Percentiles rank a stretch among this genome's conserved stretches.
Conservation (phyloP, 2,888 invertebrate genomes). For the Phorcus lineatus region DNA sequence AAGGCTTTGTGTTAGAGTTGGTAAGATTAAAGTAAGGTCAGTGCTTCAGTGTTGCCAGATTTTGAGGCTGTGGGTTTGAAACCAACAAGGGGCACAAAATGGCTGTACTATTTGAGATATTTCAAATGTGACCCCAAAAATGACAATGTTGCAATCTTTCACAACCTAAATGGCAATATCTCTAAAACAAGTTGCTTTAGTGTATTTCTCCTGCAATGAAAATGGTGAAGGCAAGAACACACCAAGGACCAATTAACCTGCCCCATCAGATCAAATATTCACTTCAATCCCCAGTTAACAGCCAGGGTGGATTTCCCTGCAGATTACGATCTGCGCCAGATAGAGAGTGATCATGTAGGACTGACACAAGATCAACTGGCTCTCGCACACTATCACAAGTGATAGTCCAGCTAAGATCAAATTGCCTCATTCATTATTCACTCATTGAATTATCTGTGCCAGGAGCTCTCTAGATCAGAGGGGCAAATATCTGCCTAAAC, state of each 20-base stretch:
- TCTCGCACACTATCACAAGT: not conserved
- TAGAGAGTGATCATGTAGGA: no score
- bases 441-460: constrained; percentile 3
- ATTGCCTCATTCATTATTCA: constrained; percentile 6
- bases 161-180: no score
- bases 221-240: not conserved
- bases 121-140: no score
- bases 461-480: not conserved
- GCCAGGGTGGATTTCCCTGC: not conserved
- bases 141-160: no score
- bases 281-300: not conserved
- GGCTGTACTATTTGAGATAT: no score
- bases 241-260: not conserved
- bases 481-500: not conserved
- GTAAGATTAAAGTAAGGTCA: no score
- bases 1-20: no score
- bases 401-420: not conserved
- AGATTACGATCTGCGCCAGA: no score
- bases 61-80: no score
- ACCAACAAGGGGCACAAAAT: no score
- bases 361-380: not conserved
- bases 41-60: no score
- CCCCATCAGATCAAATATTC: not conserved
- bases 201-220: not conserved
- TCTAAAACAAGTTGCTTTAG: no score